These are phyloP conservation scores for Allophyes oxyacanthae DNA, from an alignment of 2,888 invertebrate genomes.

Conservation along the genomic window DNA sequence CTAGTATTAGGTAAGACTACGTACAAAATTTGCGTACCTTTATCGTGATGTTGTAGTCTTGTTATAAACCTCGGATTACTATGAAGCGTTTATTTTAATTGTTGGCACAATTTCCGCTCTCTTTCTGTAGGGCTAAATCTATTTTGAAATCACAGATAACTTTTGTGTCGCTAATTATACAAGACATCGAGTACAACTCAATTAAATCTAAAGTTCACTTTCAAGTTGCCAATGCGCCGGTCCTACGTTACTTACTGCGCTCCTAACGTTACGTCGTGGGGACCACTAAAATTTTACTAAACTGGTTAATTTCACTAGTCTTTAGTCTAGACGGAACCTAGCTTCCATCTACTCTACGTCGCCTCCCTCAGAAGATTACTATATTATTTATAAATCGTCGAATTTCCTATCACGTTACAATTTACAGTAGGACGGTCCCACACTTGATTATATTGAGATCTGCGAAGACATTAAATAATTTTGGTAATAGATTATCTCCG, in stretches of 20 bases:
- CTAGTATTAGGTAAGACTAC: slow-evolving; percentile 45
- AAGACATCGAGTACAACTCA: slow-evolving; percentile 41
- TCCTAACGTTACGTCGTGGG: slow-evolving; percentile 71
- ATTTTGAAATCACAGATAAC: slow-evolving; percentile 71
- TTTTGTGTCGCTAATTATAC: slow-evolving; percentile 56
- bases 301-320: slow-evolving; percentile 81
- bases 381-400: slow-evolving; percentile 70
- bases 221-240: slow-evolving; percentile 81
- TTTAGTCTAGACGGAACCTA: slow-evolving; percentile 82
- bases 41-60: slow-evolving; percentile 30
- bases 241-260: slow-evolving; percentile 68
- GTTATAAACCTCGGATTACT: slow-evolving; percentile 23
- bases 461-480: slow-evolving; percentile 74
- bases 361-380: slow-evolving; percentile 64
- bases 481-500: slow-evolving; percentile 69
- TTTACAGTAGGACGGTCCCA: slow-evolving; percentile 88
- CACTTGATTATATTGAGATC: slow-evolving; percentile 85
- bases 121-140: slow-evolving; percentile 66
- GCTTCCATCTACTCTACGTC: slow-evolving; percentile 65
- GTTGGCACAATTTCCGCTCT: slow-evolving; percentile 82
- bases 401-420: slow-evolving; percentile 81
- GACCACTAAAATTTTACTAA: slow-evolving; percentile 81
- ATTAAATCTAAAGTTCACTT: slow-evolving; percentile 29
- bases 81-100: slow-evolving; percentile 59
- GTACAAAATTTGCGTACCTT: slow-evolving; percentile 27